Conservation (phyloP, 2,888 invertebrate genomes). For the Phymatocera aterrima region DNA sequence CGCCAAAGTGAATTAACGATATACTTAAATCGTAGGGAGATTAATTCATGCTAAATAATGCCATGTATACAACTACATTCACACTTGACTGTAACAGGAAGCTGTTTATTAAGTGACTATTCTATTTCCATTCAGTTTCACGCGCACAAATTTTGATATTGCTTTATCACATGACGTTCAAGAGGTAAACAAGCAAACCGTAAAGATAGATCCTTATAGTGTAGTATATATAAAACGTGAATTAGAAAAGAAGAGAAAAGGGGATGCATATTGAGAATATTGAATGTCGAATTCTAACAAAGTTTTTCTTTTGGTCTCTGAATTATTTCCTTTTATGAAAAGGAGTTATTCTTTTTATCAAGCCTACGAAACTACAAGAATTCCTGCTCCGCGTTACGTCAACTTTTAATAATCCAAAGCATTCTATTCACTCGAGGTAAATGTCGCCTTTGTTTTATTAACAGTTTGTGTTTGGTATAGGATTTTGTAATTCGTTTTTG, state of each 20-base stretch:
- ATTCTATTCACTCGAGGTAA: neutral
- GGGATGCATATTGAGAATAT: neutral
- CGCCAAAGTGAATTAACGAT: neutral
- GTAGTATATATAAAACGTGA: neutral
- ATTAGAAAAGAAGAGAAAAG: neutral
- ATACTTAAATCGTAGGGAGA: neutral
- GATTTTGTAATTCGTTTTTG: neutral
- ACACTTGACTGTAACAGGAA: constrained; percentile 31
- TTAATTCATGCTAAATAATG: constrained; percentile 13
- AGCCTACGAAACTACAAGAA: neutral
- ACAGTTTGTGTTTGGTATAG: constrained; percentile 8
- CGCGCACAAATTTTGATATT: constrained; percentile 12
- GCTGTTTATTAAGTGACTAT: constrained; percentile 26
- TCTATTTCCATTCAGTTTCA: constrained; percentile 19
- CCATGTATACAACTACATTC: constrained; percentile 27
- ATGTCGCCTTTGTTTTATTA: neutral
- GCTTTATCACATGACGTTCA: constrained; percentile 16
- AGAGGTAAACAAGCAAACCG: constrained; percentile 17
- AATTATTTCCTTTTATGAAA: constrained; percentile 17
- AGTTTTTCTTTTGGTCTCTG: neutral
- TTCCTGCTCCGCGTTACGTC: neutral
- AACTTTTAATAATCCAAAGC: neutral
- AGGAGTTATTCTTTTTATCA: neutral
- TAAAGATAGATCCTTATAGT: neutral
- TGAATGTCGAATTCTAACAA: neutral